These are phyloP conservation scores for Pachymerium ferrugineum DNA, from an alignment of 2,888 invertebrate genomes.

Conservation along the genomic window DNA sequence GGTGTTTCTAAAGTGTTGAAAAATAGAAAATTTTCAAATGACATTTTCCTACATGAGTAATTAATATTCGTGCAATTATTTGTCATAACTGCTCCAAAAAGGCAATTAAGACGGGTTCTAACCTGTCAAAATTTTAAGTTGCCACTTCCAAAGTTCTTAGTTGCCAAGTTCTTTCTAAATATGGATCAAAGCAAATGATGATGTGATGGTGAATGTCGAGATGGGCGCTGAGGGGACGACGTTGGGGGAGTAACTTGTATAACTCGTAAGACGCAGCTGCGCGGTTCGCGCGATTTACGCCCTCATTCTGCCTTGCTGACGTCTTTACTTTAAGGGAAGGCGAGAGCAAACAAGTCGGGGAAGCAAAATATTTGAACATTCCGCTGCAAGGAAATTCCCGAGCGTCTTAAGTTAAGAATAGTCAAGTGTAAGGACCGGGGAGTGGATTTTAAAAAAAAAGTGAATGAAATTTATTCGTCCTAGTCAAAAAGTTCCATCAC, in stretches of 20 bases:
- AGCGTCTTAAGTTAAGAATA: constrained; percentile 3
- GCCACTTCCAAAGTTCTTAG: too few species aligned
- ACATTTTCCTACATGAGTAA: too few species aligned
- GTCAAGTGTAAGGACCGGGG: neutral
- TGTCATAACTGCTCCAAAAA: too few species aligned
- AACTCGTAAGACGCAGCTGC: neutral
- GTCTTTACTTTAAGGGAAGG: constrained; percentile 12
- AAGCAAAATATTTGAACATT: constrained; percentile 13
- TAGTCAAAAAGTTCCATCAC: neutral
- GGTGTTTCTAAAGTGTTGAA: too few species aligned
- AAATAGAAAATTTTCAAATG: too few species aligned
- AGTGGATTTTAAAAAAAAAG: neutral
- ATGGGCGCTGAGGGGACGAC: neutral
- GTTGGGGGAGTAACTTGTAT: neutral
- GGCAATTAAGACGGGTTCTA: too few species aligned
- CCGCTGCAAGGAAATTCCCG: neutral
- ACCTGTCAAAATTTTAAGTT: too few species aligned
- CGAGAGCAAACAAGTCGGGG: neutral
- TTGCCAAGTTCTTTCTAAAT: too few species aligned
- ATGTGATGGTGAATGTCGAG: neutral
- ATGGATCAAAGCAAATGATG: neutral
- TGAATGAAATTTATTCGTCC: neutral
- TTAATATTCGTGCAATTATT: too few species aligned
- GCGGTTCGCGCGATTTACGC: neutral
- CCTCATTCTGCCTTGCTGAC: neutral